A percentile compares a stretch with the other conserved stretches of the same genome.
Evolutionary conservation across 2,888 invertebrate species (phyloP).

Genomic region (Megastigmus dorsalis): DNA sequence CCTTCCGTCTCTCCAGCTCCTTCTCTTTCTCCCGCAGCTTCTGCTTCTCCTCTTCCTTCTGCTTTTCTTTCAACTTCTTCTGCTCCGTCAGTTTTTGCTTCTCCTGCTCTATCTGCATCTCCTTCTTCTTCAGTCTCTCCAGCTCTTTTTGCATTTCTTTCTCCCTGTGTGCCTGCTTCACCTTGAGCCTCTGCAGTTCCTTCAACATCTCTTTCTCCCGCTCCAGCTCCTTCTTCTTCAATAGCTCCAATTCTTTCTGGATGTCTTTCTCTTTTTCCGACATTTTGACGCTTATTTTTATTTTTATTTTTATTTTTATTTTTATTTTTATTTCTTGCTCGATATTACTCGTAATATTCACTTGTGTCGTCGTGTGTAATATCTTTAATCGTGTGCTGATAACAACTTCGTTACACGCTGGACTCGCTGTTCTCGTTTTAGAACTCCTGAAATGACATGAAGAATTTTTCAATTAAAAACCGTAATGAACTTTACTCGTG

Average conservation of each 20-base stretch:
- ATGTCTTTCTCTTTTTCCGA: conserved; percentile 45
- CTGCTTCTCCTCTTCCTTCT: conserved; percentile 43
- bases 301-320: too few relatives aligned
- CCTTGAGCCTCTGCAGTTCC: conserved; percentile 44
- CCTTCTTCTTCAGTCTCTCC: conserved; percentile 39
- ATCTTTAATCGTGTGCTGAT: too few relatives aligned
- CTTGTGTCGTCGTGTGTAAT: too few relatives aligned
- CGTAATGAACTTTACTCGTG: too few relatives aligned
- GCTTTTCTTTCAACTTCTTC: conserved; percentile 50
- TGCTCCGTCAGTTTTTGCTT: conserved; percentile 39
- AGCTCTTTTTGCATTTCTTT: conserved; percentile 51
- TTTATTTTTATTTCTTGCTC: too few relatives aligned
- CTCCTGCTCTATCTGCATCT: conserved; percentile 42
- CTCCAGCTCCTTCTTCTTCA: conserved; percentile 48
- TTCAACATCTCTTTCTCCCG: conserved; percentile 48
- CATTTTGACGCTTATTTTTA: too few relatives aligned
- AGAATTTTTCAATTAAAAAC: too few relatives aligned
- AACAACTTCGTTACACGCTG: too few relatives aligned
- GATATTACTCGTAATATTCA: background rate
- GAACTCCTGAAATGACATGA: too few relatives aligned
- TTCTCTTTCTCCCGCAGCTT: conserved; percentile 47
- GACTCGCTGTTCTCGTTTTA: too few relatives aligned
- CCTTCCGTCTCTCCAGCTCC: conserved; percentile 44
- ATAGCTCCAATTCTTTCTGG: conserved; percentile 43
- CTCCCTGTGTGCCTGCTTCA: conserved; percentile 45